Evolutionary conservation across 2,888 invertebrate genomes (phyloP).

Genomic region (Pristionchus mayeri): DNA sequence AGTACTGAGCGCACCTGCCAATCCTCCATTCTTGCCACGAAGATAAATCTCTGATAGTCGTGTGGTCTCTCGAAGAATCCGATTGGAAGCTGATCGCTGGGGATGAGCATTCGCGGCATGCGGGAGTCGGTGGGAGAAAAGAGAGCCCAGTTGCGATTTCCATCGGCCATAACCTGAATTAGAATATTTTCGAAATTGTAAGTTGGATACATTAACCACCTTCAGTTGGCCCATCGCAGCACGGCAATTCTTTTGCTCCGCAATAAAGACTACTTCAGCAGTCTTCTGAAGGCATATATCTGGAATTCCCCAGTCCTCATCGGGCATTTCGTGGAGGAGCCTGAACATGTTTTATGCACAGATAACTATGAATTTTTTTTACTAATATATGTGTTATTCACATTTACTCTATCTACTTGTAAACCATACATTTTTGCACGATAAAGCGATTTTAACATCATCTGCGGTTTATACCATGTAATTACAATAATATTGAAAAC

Average conservation of each 20-base stretch:
- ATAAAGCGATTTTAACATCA: too few relatives aligned
- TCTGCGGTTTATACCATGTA: too few relatives aligned
- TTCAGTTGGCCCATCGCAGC: constrained; percentile 85
- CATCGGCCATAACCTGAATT: constrained; percentile 77
- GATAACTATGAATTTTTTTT: neutral
- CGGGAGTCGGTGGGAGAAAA: constrained; percentile 85
- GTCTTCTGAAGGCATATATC: constrained; percentile 77
- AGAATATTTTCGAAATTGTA: neutral
- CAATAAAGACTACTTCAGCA: constrained; percentile 83
- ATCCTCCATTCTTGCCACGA: constrained; percentile 83
- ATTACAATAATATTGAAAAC: too few relatives aligned
- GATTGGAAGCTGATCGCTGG: constrained; percentile 79
- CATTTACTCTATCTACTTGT: too few relatives aligned
- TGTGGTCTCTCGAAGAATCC: constrained; percentile 80
- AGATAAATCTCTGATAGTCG: constrained; percentile 81
- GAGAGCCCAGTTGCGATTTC: constrained; percentile 82
- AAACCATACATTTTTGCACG: too few relatives aligned
- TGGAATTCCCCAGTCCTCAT: constrained; percentile 64
- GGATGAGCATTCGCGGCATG: constrained; percentile 86
- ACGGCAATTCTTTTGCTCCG: constrained; percentile 85
- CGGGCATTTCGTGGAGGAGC: constrained; percentile 60
- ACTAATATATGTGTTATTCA: too few relatives aligned
- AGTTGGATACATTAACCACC: constrained; percentile 71
- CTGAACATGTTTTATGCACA: neutral
- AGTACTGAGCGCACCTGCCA: constrained; percentile 56